Percentiles rank a stretch among this genome's conserved stretches.
phyloP scores from a whole-genome alignment of 1,140 invertebrate genomes.

The Scaptomyza pallida region DNA sequence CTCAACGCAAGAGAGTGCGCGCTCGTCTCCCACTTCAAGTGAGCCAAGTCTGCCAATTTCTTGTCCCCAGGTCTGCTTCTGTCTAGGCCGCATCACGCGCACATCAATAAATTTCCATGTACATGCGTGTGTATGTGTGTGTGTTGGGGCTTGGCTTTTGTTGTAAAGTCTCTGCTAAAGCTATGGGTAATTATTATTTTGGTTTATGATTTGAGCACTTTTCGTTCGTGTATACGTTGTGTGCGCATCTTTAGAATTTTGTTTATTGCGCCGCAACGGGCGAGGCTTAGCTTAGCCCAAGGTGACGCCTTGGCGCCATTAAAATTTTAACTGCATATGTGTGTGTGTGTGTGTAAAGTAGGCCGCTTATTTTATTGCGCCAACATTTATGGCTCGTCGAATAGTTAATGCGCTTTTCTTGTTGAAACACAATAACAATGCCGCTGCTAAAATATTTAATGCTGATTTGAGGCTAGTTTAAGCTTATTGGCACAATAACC shows the following conservation, averaged over 20 bases:
- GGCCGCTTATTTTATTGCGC: constrained; percentile 61
- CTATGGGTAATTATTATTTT: constrained; percentile 80
- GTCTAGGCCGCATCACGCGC: constrained; percentile 66
- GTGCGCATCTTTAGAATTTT: constrained; percentile 72
- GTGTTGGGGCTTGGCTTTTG: constrained; percentile 47
- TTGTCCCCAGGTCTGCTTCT: constrained; percentile 8
- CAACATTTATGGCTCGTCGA: constrained; percentile 59
- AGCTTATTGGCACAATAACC: constrained; percentile 7
- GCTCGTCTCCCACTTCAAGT: constrained; percentile 21
- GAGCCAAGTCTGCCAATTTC: constrained; percentile 39
- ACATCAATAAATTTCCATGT: constrained; percentile 77
- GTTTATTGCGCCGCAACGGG: constrained; percentile 64
- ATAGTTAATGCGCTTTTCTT: constrained; percentile 77
- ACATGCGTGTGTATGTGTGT: constrained; percentile 21
- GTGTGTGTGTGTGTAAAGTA: constrained; percentile 43
- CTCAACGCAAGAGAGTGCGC: constrained; percentile 66
- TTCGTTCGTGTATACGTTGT: constrained; percentile 6
- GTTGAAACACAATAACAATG: constrained; percentile 37
- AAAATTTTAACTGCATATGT: constrained; percentile 60
- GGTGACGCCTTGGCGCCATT: constrained; percentile 56
- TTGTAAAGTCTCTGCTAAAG: constrained; percentile 59
- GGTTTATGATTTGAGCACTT: constrained; percentile 75
- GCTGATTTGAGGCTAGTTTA: constrained; percentile 39
- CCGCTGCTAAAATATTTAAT: constrained; percentile 6
- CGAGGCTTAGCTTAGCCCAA: constrained; percentile 36